A percentile compares a stretch with the other conserved stretches of the same genome.
phyloP scores from a whole-genome alignment of 2,888 invertebrate species.

The Acanthosepion pharaonis region DNA sequence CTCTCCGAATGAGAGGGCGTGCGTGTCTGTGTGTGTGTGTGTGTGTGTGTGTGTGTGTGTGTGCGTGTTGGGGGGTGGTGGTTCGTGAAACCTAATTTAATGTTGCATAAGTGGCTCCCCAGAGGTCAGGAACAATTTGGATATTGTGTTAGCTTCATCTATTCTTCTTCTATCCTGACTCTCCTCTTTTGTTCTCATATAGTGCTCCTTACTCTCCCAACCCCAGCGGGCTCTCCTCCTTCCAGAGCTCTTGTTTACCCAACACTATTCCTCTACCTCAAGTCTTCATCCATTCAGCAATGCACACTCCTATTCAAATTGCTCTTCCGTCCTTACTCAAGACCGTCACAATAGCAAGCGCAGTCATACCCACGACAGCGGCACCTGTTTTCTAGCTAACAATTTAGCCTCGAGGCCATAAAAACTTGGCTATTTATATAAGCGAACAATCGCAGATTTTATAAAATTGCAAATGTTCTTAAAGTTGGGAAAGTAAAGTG shows the following conservation, averaged over 20 bases:
- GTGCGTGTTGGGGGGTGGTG: background rate
- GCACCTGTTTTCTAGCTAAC: background rate
- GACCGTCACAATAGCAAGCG: background rate
- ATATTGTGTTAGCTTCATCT: background rate
- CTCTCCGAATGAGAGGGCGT: too few relatives aligned
- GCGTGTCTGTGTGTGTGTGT: too few relatives aligned
- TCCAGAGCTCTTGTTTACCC: background rate
- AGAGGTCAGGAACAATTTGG: background rate
- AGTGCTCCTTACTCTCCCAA: background rate
- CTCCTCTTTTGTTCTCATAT: background rate
- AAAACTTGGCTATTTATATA: background rate
- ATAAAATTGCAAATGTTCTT: background rate
- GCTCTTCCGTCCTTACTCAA: background rate
- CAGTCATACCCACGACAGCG: background rate
- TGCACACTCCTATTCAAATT: background rate
- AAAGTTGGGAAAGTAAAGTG: background rate
- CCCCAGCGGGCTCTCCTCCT: background rate
- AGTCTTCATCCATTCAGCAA: background rate
- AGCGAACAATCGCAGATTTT: background rate
- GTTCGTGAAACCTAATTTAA: background rate
- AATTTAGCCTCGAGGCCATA: background rate
- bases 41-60: too few relatives aligned
- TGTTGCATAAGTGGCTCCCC: background rate
- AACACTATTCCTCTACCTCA: background rate
- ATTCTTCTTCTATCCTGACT: background rate